Evolutionary conservation across 2,797 vertebrate genomes (phyloP).

Genomic region (Sebastes dallii): DNA sequence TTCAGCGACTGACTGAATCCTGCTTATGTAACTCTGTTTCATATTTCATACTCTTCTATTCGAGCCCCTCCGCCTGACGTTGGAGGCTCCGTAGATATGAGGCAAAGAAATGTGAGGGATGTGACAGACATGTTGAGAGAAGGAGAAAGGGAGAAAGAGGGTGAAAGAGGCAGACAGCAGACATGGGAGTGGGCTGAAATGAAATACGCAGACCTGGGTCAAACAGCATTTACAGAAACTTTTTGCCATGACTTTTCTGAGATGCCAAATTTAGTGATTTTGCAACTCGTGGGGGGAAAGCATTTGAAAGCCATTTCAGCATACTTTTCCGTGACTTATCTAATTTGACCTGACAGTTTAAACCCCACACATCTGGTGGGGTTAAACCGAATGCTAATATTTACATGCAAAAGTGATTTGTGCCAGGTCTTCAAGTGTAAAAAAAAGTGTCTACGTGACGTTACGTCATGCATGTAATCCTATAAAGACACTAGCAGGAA

Average conservation of each 20-base stretch:
- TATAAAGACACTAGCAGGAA: slow-evolving; percentile 42
- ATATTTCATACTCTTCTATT: slow-evolving; percentile 68
- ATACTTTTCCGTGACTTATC: slow-evolving; percentile 17
- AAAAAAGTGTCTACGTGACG: background rate
- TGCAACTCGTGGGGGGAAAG: background rate
- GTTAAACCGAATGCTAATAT: slow-evolving; percentile 28
- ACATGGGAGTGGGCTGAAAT: slow-evolving; percentile 37
- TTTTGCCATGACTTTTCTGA: slow-evolving; percentile 42
- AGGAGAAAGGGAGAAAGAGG: background rate
- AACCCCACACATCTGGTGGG: slow-evolving; percentile 12
- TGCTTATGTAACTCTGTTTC: slow-evolving; percentile 56
- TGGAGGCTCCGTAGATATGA: slow-evolving; percentile 32
- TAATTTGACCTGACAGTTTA: slow-evolving; percentile 36
- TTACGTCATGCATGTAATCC: slow-evolving; percentile 44
- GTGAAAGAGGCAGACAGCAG: slow-evolving; percentile 25
- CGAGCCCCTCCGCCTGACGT: slow-evolving; percentile 33
- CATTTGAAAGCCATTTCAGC: slow-evolving; percentile 16
- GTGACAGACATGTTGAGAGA: slow-evolving; percentile 36
- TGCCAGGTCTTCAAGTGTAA: slow-evolving; percentile 17
- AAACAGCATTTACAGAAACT: slow-evolving; percentile 47
- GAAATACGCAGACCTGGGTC: slow-evolving; percentile 41
- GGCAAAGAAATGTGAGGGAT: slow-evolving; percentile 37
- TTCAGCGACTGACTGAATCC: slow-evolving; percentile 40
- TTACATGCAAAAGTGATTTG: slow-evolving; percentile 16
- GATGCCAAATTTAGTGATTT: slow-evolving; percentile 31